Evolutionary conservation across 2,113 vertebrate genomes (phyloP).

Genomic region (Lampris megalopsis): DNA sequence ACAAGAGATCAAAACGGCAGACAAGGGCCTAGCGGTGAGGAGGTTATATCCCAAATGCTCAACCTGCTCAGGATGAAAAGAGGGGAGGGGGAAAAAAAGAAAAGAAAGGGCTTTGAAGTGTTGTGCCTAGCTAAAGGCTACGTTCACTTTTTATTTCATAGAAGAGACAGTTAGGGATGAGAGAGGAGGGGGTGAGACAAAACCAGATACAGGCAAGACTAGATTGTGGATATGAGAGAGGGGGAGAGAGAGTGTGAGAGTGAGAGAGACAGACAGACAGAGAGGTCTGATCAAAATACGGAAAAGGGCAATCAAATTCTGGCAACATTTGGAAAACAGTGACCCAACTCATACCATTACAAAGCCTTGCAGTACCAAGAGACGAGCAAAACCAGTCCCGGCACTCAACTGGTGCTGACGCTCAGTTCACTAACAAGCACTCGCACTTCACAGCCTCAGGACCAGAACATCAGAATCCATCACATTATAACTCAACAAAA

Average conservation of each 20-base stretch:
- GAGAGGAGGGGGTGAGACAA: conserved; percentile 15
- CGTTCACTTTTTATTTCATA: conserved; percentile 63
- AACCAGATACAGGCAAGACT: conserved; percentile 26
- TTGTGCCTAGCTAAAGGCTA: conserved; percentile 54
- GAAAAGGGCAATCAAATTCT: too few species aligned
- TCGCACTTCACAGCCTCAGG: too few species aligned
- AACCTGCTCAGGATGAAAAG: conserved; percentile 50
- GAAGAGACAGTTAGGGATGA: conserved; percentile 25
- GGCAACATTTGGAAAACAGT: too few species aligned
- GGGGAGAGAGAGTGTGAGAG: background rate
- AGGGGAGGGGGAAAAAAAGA: conserved; percentile 39
- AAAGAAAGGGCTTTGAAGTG: conserved; percentile 63
- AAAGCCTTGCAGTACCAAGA: too few species aligned
- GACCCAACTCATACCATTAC: too few species aligned
- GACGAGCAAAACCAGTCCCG: too few species aligned
- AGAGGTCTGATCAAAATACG: background rate
- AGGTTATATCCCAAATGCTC: conserved; percentile 55
- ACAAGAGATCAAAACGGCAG: conserved; percentile 37
- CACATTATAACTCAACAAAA: too few species aligned
- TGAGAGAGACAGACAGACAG: conserved; percentile 8
- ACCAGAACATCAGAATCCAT: too few species aligned
- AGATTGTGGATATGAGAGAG: conserved; percentile 15
- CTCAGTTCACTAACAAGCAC: too few species aligned
- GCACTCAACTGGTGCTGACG: too few species aligned
- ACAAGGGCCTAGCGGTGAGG: conserved; percentile 43